phyloP scores from a whole-genome alignment of 2,888 invertebrate genomes.

The Graphium colonna region DNA sequence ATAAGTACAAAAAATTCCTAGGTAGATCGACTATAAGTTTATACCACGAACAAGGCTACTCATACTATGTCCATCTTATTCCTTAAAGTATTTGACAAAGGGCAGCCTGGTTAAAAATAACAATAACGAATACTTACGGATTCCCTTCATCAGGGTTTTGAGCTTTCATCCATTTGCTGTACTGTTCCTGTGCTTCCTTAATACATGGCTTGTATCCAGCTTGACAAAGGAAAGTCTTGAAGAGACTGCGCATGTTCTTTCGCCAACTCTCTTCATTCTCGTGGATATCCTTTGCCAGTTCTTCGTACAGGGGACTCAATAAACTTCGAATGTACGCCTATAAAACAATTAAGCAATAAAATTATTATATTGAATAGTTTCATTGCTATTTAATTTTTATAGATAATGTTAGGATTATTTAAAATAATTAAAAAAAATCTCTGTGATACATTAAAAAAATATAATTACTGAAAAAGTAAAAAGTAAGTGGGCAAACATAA shows the following conservation, averaged over 20 bases:
- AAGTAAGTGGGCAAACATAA: no score
- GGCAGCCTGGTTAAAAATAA: no score
- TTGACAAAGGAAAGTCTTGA: conserved; percentile 86
- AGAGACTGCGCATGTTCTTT: conserved; percentile 83
- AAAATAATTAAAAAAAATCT: no score
- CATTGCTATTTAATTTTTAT: neutral
- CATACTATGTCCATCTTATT: no score
- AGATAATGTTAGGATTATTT: no score
- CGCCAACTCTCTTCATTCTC: conserved; percentile 84
- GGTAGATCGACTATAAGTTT: no score
- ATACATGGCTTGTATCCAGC: conserved; percentile 90
- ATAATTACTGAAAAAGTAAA: no score
- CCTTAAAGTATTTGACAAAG: no score
- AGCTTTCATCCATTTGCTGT: conserved; percentile 86
- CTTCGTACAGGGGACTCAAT: conserved; percentile 85
- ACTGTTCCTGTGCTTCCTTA: conserved; percentile 85
- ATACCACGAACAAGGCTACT: no score
- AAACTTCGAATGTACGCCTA: conserved; percentile 84
- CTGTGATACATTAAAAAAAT: no score
- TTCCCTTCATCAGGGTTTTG: conserved; percentile 88
- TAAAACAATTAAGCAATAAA: no score
- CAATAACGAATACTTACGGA: conserved; percentile 80
- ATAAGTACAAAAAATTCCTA: no score
- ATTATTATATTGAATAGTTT: neutral
- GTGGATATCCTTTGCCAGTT: conserved; percentile 70